These are phyloP conservation scores for Drosophila merina DNA, from an alignment of 2,888 invertebrate genomes.

Conservation along the genomic window DNA sequence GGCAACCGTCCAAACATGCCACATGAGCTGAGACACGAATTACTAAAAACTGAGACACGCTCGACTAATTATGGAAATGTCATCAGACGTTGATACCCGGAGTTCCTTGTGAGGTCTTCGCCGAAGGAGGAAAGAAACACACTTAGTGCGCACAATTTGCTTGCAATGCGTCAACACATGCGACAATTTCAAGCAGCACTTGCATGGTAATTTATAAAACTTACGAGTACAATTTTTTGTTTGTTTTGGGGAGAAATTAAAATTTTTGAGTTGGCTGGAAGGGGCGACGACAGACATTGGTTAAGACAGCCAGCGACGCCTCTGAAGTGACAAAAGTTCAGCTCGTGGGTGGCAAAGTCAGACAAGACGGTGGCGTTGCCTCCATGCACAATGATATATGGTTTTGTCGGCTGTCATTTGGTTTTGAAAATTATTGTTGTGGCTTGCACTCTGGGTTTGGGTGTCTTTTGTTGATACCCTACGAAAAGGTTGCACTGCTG, in stretches of 20 bases:
- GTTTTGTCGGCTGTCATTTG: conserved; percentile 82
- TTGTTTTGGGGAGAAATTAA: conserved; percentile 60
- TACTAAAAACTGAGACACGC: conserved; percentile 59
- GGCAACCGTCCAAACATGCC: conserved; percentile 75
- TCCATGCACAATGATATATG: conserved; percentile 78
- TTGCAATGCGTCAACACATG: conserved; percentile 77
- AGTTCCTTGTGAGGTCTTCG: conserved; percentile 60
- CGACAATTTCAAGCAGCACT: conserved; percentile 71
- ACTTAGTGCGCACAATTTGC: conserved; percentile 73
- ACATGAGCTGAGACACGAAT: conserved; percentile 42
- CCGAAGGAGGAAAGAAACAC: conserved; percentile 23
- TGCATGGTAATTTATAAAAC: conserved; percentile 75
- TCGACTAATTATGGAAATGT: conserved; percentile 81
- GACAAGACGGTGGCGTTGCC: conserved; percentile 56
- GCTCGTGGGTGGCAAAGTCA: conserved; percentile 75
- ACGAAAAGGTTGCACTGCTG: neutral
- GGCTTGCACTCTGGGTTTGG: conserved; percentile 45
- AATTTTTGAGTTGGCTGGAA: conserved; percentile 42
- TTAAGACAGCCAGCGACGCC: conserved; percentile 73
- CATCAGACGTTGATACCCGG: conserved; percentile 61
- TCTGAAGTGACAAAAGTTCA: conserved; percentile 79
- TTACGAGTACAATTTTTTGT: conserved; percentile 32
- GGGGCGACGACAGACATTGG: conserved; percentile 58
- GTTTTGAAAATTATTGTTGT: conserved; percentile 71
- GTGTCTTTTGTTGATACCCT: conserved; percentile 41